Base-by-base conservation (phyloP, 2,888 invertebrate genomes). In the Polydrusus tereticollis region DNA sequence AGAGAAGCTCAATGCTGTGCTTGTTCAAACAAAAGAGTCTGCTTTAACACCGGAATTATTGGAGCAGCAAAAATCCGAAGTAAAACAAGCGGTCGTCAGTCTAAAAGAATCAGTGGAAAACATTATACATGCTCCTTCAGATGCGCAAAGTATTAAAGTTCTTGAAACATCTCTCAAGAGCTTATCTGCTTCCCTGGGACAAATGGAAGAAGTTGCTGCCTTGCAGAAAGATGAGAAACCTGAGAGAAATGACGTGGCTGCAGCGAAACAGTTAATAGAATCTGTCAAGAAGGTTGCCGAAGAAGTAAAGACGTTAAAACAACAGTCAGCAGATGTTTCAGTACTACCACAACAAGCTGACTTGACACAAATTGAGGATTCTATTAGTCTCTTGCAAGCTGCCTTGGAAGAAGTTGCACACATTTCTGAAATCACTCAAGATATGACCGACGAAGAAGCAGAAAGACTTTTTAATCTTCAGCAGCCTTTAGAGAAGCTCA, bases 401-500 rank as follows among this genome's bases (percentile, higher is more conserved):
- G 63, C 64, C 18, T 58, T 76, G 57, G 45, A 57, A 23, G 23
- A 73, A 21, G 29, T 72, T 14, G n/a, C 36, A 16, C 8, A 23
- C 20, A 2, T 29, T 38, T n/a, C 52, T 18, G 69, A 45, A 45
- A 21, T 18, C n/a, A 18, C 43, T 23, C 20, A 59, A 38, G 68
- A 59, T 47, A 33, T 66, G n/a, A 23, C 58, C 0, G 18, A 14
- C n/a, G 57, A 41, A 20, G 66, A 58, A 29, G 66, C 57, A n/a
- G 43, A 66, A 45, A 29, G 26, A 12, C 12, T 66, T 23, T 5
- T 20, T 1, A 38, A 33, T 33, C 68, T 73, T 62, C 69, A 64
- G 18, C 70, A 77, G 60, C 77, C 79, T 21, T 41, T 80, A 21
- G 50, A 78, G 62, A 77, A 76, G 45, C 50, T 81, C 20, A 74